Evolutionary conservation across 2,797 vertebrate species (phyloP), one percentile per base, ranked within the genome.

Genomic region (Diplodus sargus): DNA sequence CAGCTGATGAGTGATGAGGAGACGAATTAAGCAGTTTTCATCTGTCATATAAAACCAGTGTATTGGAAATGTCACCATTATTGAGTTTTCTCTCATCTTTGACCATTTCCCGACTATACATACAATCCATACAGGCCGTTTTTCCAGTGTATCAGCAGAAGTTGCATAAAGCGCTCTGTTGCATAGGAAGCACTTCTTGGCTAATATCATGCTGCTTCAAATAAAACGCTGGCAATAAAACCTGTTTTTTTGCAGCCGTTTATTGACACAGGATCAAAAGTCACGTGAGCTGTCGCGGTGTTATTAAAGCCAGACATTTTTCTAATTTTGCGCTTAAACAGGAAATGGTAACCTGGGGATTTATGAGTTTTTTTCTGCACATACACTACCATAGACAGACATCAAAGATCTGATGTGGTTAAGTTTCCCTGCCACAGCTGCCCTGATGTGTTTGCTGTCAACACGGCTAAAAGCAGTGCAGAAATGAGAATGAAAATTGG

Each of bases 341-440:
- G 81, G 75, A 89, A 86, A 79, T 5, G 42, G 70, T 47, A 87
- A 89, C 89, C 85, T 91, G 90, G 51, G 52, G 79, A 73, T 88
- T 89, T 83, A 90, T 69, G 60, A 78, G 60, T 4, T 74, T 70
- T 52, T 43, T 54, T 72, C 62, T 66, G 63, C 22, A 58, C 69
- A 83, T 66, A 54, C 65, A 63, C 11, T 5, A 47, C 70, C 68
- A 56, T 67, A 51, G 63, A 58, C 49, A 68, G 67, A 85, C 85
- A 84, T 67, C 16, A 83, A 70, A 83, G 70, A 79, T 89, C 49
- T 61, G 43, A 69, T 48, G 81, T 23, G 69, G 62, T 87, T 74
- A 52, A 14, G 47, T 58, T 70, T 47, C 12, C 3, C 17, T 51
- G 68, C 45, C 25, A 34, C 39, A 15, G 60, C 42, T 56, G 54